A percentile compares a stretch with the other conserved stretches of the same genome.
These are phyloP conservation scores for Trichoplusia ni DNA, from an alignment of 1,140 invertebrate genomes.

Conservation along the genomic window DNA sequence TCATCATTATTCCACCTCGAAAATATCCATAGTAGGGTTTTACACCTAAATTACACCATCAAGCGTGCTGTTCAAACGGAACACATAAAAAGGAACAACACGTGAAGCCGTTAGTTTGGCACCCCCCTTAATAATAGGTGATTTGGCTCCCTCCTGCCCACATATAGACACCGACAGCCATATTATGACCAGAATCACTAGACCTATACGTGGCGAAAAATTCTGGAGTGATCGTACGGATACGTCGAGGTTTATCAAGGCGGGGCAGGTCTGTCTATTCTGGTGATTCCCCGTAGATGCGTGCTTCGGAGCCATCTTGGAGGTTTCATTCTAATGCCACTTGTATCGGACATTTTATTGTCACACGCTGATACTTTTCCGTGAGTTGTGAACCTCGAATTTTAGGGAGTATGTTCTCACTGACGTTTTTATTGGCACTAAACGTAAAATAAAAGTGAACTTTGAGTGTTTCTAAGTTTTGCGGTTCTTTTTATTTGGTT, in stretches of 20 bases:
- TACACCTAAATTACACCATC: conserved; percentile 71
- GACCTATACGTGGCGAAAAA: conserved; percentile 43
- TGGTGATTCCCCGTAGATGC: conserved; percentile 54
- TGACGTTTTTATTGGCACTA: conserved; percentile 73
- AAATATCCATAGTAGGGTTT: conserved; percentile 32
- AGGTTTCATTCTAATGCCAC: conserved; percentile 68
- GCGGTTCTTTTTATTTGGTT: conserved; percentile 47
- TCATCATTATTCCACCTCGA: conserved; percentile 7
- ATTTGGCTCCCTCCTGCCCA: conserved; percentile 62
- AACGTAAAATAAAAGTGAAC: conserved; percentile 63
- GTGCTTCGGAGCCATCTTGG: conserved; percentile 65
- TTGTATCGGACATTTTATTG: conserved; percentile 74
- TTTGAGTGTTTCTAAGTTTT: conserved; percentile 68
- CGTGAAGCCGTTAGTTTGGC: conserved; percentile 71
- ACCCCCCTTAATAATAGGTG: conserved; percentile 75
- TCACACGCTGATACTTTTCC: conserved; percentile 66
- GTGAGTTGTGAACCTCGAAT: conserved; percentile 67
- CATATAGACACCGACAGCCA: conserved; percentile 41
- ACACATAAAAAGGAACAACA: conserved; percentile 74
- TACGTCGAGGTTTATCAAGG: neutral
- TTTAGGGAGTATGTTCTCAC: conserved; percentile 65
- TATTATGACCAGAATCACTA: conserved; percentile 47
- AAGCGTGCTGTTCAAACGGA: conserved; percentile 60
- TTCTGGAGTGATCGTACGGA: neutral
- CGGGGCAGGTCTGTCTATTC: conserved; percentile 40